Evolutionary conservation across 2,888 invertebrate genomes (phyloP), one percentile per base, ranked within the genome.

Genomic region (Helobdella robusta): DNA sequence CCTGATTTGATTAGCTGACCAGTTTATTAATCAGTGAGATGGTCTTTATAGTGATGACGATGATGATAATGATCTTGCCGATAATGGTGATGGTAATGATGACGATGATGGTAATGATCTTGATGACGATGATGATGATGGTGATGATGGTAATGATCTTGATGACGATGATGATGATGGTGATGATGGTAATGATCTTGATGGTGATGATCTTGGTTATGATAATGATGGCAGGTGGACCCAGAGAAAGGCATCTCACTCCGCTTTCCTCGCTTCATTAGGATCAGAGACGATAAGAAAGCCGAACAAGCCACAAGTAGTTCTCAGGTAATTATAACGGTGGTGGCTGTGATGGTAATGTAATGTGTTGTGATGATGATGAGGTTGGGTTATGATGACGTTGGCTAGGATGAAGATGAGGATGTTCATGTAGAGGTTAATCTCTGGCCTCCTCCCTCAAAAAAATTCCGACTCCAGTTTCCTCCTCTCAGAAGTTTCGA

Each of bases 221-320:
- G 48, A 85, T 30, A n/a, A 56, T 6, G 56, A 56, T 30, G 56
- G n/a, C 70, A 86, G 86, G 84, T 89, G 52, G 91, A 94, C 81
- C 84, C 86, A 0, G 89, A 89, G 74, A 89, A 89, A 75, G 97
- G 97, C 28, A 89, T 98, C 74, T 97, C 95, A 1, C 82, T 98
- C 50, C 83, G 97, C 50, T 98, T 98, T 81, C 97, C 97, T 3
- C 84, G 92, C 76, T 97, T 94, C 78, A 81, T 97, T 64, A 84
- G 91, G 35, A 85, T 89, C 56, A 84, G 97, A 32, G 89, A 89
- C 5, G 98, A 98, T 81, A 98, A 98, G 82, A 83, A 83, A 28
- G 86, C 89, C 1, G 97, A 97, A 80, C 87, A 93, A 75, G 93
- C 97, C 1, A 97, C 97, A 2, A 84, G 86, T 2, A 86, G 93